Conservation (phyloP, 2,888 invertebrate species). For the Celastrina argiolus region DNA sequence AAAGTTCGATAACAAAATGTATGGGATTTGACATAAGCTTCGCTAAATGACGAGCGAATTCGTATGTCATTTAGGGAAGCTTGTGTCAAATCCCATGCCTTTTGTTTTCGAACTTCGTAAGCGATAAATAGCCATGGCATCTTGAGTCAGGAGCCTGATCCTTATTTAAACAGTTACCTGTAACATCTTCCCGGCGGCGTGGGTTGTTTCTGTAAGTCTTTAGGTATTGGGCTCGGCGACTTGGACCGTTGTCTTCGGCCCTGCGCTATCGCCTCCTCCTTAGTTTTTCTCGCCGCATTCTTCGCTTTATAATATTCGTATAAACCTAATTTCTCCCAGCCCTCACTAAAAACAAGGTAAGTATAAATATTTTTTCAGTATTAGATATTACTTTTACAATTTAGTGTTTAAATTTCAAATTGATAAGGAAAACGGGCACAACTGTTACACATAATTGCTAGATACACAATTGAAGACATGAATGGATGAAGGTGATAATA, state of each 20-base stretch:
- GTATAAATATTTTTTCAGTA: not conserved
- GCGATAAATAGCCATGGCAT: too few relatives aligned
- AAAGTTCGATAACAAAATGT: too few relatives aligned
- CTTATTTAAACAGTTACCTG: conserved; percentile 54
- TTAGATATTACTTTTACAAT: not conserved
- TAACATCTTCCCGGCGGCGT: conserved; percentile 87
- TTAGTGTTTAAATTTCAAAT: too few relatives aligned
- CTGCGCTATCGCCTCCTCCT: conserved; percentile 87
- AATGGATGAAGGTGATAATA: too few relatives aligned
- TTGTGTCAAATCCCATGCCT: too few relatives aligned
- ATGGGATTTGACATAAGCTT: too few relatives aligned
- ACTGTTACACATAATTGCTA: too few relatives aligned
- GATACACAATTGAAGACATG: too few relatives aligned
- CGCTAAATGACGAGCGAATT: too few relatives aligned
- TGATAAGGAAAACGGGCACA: too few relatives aligned
- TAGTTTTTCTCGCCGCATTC: conserved; percentile 91
- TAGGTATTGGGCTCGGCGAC: conserved; percentile 89
- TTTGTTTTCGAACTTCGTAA: too few relatives aligned
- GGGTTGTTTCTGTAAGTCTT: conserved; percentile 83
- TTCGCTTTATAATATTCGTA: conserved; percentile 99
- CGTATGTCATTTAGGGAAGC: too few relatives aligned
- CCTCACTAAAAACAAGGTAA: conserved; percentile 81
- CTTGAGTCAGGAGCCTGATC: conserved; percentile 9
- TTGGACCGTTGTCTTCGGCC: conserved; percentile 85
- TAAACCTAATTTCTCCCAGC: conserved; percentile 98